Percentiles rank a stretch among this genome's conserved stretches.
These are phyloP conservation scores for Strongylocentrotus purpuratus DNA, from an alignment of 35 echinoderm and acorn worm species.

Conservation along the genomic window DNA sequence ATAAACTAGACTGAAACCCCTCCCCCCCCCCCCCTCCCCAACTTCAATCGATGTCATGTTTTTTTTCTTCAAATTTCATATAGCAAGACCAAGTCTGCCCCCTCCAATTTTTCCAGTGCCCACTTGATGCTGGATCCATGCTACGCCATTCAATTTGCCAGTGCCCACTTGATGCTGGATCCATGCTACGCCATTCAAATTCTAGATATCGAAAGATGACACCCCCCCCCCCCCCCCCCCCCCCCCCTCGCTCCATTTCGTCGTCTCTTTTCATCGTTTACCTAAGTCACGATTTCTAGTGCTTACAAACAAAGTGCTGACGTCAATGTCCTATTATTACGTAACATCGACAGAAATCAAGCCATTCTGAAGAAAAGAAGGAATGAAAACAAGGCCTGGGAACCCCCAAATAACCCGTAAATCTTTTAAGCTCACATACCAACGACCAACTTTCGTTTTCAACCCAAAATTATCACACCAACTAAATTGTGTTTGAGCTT, in stretches of 20 bases:
- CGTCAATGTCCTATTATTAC: background rate
- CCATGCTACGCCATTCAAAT: too few relatives aligned
- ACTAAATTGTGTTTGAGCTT: too few relatives aligned
- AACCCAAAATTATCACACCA: background rate
- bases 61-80: too few relatives aligned
- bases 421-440: constrained; percentile 4
- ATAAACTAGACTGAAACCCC: background rate
- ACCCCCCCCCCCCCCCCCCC: background rate
- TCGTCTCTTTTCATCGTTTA: too few relatives aligned
- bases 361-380: background rate
- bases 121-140: too few relatives aligned
- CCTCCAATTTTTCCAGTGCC: too few relatives aligned
- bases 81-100: too few relatives aligned
- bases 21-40: too few relatives aligned
- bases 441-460: background rate
- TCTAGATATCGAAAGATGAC: background rate
- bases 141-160: too few relatives aligned
- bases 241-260: background rate
- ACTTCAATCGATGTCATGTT: too few relatives aligned
- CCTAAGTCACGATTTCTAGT: background rate
- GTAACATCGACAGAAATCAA: background rate
- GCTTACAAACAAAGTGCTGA: constrained; percentile 1
- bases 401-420: background rate
- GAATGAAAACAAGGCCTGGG: background rate
- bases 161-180: too few relatives aligned